Conservation (phyloP, 2,888 invertebrate genomes). For the Ptilodon capucinus region DNA sequence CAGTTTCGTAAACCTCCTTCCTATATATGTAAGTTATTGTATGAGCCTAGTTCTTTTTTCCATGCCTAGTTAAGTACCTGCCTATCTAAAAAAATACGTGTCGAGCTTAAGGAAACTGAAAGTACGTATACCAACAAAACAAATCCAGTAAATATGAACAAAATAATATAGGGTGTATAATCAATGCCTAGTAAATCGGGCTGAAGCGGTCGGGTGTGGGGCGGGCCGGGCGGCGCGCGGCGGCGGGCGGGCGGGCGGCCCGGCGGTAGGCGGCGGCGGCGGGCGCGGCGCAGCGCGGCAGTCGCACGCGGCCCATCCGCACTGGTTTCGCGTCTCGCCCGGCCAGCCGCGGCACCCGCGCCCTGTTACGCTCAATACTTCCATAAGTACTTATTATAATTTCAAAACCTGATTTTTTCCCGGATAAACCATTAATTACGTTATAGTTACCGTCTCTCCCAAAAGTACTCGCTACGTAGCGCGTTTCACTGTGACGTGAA, state of each 20-base stretch:
- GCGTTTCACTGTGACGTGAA: constrained; percentile 39
- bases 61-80: no score
- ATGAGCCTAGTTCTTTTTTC: no score
- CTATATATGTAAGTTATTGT: no score
- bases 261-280: constrained; percentile 50
- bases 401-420: constrained; percentile 13
- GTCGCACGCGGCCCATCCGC: constrained; percentile 78
- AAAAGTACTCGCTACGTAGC: constrained; percentile 9
- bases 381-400: constrained; percentile 21
- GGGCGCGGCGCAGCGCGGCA: constrained; percentile 71
- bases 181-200: constrained; percentile 41
- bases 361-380: constrained; percentile 65
- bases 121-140: background rate
- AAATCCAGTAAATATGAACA: constrained; percentile 6
- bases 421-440: constrained; percentile 9
- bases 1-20: no score
- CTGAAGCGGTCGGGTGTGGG: constrained; percentile 20
- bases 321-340: constrained; percentile 62
- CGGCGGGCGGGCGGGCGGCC: constrained; percentile 58
- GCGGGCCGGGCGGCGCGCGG: constrained; percentile 38
- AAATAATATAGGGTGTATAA: constrained; percentile 31
- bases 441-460: constrained; percentile 9
- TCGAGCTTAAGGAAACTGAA: no score
- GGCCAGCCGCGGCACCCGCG: constrained; percentile 46
- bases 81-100: no score